Base-by-base conservation (phyloP, 2,113 vertebrate species). In the Poeciliopsis turrubarensis region DNA sequence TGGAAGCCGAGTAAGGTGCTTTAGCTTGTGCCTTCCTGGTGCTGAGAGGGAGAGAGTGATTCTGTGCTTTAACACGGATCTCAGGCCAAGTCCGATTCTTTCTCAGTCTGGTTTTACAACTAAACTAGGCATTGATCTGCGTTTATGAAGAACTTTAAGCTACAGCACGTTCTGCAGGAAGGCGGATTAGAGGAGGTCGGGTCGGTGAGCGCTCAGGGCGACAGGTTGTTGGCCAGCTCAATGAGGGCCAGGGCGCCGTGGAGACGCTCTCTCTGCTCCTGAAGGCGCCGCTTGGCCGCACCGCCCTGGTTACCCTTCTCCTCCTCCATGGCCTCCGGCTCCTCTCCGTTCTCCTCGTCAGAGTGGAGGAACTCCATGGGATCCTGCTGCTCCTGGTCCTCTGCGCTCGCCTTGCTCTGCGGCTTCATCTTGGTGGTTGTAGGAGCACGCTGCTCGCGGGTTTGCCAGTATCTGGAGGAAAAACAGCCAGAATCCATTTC, bases 1-100 rank as follows among this genome's bases (percentile, higher is more conserved):
- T 89, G 68, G 72, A 97, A 97, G 96, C 96, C 95, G 89, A 87
- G 94, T 99, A 99, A 99, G 98, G 98, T 99, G 98, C 98, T 97
- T 92, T 97, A 97, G 97, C 96, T 97, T 97, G 95, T 95, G 94
- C 94, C 91, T 88, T 84, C 91, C 89, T 77, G 86, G 75, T 83
- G 87, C 83, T 78, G 89, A 74, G 64, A 65, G 70, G 63, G 61
- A 17, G 22, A 26, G 17, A 27, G 71, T 72, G 79, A 51, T 65
- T 66, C 44, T 70, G 79, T 79, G 70, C 29, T 30, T 72, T 39
- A 82, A 86, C 70, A 83, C 84, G 77, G 84, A 89, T 89, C 85
- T 86, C 65, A 69, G 67, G 71, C 83, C 78, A 82, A 71, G 76
- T 83, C 44, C 72, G 75, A 75, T 79, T 72, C 67, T 30, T 75